A percentile compares a stretch with the other conserved stretches of the same genome.
phyloP scores from a whole-genome alignment of 2,888 invertebrate species.

The Ariolimax columbianus region DNA sequence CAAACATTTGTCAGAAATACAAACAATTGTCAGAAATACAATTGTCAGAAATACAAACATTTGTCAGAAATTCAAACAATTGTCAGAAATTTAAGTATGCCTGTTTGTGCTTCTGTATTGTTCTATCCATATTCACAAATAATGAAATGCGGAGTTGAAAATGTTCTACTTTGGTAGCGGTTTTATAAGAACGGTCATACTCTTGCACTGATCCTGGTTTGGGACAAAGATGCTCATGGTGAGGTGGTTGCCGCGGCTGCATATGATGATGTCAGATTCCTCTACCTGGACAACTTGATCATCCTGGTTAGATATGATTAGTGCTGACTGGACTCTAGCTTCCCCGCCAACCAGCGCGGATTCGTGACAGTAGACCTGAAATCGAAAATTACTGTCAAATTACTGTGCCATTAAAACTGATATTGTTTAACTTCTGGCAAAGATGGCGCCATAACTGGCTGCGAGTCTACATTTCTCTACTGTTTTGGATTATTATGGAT shows the following conservation, averaged over 20 bases:
- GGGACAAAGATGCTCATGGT: constrained; percentile 67
- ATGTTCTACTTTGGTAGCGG: constrained; percentile 67
- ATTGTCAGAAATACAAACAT: no score
- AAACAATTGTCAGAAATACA: no score
- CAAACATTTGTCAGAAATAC: no score
- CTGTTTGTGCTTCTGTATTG: neutral
- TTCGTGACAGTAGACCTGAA: constrained; percentile 76
- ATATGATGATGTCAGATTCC: constrained; percentile 64
- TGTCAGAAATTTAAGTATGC: no score
- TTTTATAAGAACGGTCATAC: constrained; percentile 75
- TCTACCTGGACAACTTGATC: constrained; percentile 77
- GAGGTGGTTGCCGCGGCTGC: constrained; percentile 72
- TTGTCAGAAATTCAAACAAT: no score
- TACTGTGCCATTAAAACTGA: no score
- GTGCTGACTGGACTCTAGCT: constrained; percentile 72
- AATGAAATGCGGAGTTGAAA: neutral
- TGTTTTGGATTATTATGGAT: no score
- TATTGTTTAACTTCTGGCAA: no score
- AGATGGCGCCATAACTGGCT: no score
- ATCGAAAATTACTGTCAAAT: no score
- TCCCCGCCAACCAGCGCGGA: constrained; percentile 75
- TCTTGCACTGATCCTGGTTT: constrained; percentile 66
- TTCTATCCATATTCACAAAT: neutral
- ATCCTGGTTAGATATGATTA: constrained; percentile 74
- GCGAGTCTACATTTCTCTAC: no score